A percentile compares a stretch with the other conserved stretches of the same genome.
Evolutionary conservation across 1,140 invertebrate species (phyloP).

Genomic region (Zaprionus kolodkinae): DNA sequence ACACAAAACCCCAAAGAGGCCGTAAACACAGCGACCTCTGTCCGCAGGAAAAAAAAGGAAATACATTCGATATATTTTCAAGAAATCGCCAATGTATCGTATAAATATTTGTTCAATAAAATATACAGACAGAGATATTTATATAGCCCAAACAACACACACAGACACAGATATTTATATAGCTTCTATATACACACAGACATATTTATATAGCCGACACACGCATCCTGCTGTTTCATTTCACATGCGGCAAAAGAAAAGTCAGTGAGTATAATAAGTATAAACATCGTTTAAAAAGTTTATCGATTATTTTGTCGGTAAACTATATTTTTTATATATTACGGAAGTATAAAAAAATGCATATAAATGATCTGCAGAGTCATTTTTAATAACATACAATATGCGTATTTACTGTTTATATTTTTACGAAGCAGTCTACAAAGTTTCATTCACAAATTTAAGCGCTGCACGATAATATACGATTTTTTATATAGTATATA

Average conservation of each 20-base stretch:
- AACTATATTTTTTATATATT: background rate
- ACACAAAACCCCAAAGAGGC: constrained; percentile 1
- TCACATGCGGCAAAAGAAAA: background rate
- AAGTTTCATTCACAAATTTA: no score
- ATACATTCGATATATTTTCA: constrained; percentile 3
- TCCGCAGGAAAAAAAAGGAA: constrained; percentile 7
- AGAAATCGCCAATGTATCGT: constrained; percentile 9
- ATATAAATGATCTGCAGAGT: background rate
- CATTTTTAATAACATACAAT: background rate
- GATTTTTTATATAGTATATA: no score
- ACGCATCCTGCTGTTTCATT: constrained; percentile 5
- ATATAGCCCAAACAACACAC: background rate
- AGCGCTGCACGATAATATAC: no score
- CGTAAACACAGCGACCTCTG: background rate
- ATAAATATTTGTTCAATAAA: constrained; percentile 31
- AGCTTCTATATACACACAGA: background rate
- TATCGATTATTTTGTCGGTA: constrained; percentile 11
- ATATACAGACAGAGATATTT: constrained; percentile 5
- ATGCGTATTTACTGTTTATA: background rate
- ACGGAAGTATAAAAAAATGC: background rate
- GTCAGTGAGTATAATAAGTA: background rate
- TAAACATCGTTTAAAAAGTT: constrained; percentile 1
- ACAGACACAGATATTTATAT: background rate
- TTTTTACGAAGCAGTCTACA: no score
- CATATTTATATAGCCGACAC: background rate